These are phyloP conservation scores for Notothenia rossii DNA, from an alignment of 2,113 vertebrate genomes.

Conservation along the genomic window DNA sequence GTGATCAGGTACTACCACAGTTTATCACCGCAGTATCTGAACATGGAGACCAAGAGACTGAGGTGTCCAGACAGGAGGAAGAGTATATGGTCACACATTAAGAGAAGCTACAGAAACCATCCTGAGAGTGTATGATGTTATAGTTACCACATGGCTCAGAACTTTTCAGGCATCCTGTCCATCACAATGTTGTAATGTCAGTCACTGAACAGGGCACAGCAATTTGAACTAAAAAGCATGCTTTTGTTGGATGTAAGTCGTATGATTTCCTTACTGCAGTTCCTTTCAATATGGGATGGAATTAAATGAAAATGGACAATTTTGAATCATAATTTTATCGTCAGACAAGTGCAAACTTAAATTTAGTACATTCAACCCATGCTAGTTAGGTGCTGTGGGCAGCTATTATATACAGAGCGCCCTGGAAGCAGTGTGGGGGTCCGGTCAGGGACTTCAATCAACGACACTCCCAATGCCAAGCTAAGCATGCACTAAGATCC, in stretches of 20 bases:
- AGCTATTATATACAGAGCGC: too few relatives aligned
- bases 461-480: too few relatives aligned
- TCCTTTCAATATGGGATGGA: background rate
- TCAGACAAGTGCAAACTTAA: too few relatives aligned
- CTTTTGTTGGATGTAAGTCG: background rate
- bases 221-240: background rate
- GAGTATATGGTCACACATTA: background rate
- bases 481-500: too few relatives aligned
- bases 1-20: slow-evolving; percentile 36
- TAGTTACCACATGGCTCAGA: background rate
- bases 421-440: too few relatives aligned
- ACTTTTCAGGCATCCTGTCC: background rate
- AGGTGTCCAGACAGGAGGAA: background rate
- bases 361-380: too few relatives aligned
- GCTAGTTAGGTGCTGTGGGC: too few relatives aligned
- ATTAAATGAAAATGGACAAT: too few relatives aligned
- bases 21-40: background rate
- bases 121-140: background rate
- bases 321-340: too few relatives aligned
- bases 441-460: too few relatives aligned
- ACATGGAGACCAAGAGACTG: background rate
- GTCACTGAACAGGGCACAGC: background rate
- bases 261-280: background rate
- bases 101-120: background rate
- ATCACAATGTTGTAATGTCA: background rate